Conservation (phyloP, 2,113 vertebrate genomes). For the Eira barbara region DNA sequence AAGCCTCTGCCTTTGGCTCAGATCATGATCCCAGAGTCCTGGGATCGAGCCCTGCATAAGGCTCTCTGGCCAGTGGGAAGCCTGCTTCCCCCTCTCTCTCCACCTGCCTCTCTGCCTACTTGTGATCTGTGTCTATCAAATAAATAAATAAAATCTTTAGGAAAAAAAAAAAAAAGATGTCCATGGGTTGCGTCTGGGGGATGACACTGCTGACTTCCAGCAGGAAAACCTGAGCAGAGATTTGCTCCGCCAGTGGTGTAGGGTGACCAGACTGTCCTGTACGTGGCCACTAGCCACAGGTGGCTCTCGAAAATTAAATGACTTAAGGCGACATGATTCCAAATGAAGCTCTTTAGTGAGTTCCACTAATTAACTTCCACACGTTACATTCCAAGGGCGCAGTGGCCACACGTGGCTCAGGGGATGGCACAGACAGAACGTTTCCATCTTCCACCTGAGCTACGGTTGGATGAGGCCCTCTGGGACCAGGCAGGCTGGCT, state of each 20-base stretch:
- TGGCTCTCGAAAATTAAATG: background rate
- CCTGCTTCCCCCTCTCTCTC: no score
- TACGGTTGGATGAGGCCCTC: background rate
- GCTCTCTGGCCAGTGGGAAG: no score
- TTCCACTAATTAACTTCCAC: background rate
- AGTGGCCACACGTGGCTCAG: accelerated
- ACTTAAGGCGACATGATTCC: no score
- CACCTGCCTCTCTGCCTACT: no score
- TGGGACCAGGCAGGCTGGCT: background rate
- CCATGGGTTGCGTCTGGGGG: no score
- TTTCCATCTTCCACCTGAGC: accelerated
- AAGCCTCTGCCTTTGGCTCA: no score
- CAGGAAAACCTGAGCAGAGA: background rate
- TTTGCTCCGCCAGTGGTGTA: background rate
- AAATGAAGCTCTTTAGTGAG: background rate
- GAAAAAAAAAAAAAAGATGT: no score
- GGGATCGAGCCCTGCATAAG: no score
- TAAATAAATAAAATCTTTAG: no score
- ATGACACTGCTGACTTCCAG: background rate
- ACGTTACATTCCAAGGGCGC: background rate
- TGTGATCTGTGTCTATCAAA: no score
- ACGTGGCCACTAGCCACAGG: background rate
- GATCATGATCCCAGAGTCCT: no score
- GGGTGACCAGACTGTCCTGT: background rate
- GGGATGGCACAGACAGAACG: accelerated